Conservation (phyloP, 2,113 vertebrate genomes). For the Chloroceryle aenea region DNA sequence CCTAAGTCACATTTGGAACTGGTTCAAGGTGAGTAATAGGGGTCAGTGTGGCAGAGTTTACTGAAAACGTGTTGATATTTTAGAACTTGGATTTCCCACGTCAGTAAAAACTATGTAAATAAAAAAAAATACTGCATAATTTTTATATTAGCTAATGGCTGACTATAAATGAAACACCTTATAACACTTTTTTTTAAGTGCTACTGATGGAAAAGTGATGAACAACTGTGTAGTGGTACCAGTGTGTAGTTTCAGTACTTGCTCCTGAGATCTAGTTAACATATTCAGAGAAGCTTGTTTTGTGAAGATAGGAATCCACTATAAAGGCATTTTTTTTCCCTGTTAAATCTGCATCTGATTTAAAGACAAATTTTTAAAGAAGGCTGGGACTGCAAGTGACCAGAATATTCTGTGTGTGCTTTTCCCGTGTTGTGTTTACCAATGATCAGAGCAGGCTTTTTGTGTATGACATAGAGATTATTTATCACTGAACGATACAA, state of each 20-base stretch:
- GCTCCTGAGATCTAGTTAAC: neutral
- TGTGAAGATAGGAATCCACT: neutral
- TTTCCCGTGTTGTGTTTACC: neutral
- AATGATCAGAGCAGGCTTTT: neutral
- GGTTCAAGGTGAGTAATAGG: neutral
- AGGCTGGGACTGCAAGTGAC: neutral
- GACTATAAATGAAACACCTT: neutral
- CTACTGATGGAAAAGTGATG: neutral
- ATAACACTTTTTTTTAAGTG: neutral
- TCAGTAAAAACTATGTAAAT: neutral
- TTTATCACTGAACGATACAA: neutral
- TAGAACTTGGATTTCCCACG: neutral
- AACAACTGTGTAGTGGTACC: neutral
- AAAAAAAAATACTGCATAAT: neutral
- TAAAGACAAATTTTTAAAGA: neutral
- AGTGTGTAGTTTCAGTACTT: neutral
- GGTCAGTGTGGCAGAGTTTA: neutral
- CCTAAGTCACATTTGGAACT: neutral
- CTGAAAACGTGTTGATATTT: neutral
- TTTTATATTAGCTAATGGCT: neutral
- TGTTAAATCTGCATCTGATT: neutral
- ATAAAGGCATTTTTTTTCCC: neutral
- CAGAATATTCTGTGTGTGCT: neutral
- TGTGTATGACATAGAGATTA: neutral
- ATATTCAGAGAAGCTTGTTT: neutral